Base-by-base conservation (phyloP, 92 coral and sea anemone genomes). In the Parazoanthus swiftii region DNA sequence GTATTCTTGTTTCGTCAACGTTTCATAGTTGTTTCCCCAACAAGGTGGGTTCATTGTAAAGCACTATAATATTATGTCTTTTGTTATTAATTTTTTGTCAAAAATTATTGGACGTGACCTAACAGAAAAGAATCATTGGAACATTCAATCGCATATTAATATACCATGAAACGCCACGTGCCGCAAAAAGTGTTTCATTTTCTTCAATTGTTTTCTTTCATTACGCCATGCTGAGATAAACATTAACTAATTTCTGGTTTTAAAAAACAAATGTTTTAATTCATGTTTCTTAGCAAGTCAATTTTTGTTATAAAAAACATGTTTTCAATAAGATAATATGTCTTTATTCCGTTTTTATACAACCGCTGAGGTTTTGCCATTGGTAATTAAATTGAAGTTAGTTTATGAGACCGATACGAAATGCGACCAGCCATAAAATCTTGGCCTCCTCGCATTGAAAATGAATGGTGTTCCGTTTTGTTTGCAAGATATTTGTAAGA, bases 91-190 rank as follows among this genome's bases (percentile, higher is more conserved):
- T 26, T 70, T 7, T 43, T 9, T 70, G 67, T 70, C 78, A 84
- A 70, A 38, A 84, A 66, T 21, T 8, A 26, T 16, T 84, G 11
- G 79, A 66, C 50, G 85, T 38, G 85, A 59, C 56, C 25, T 25
- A 37, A 25, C 56, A 35, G 68, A 81, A 56, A 81, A 13, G n/a
- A 25, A 4, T 68, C 36, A 44, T 84, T 71, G 43, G 66, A 71
- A 71, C 79, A 25, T 35, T 70, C 77, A 84, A 72, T 84, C 43
- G 77, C 79, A 84, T 84, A 84, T 84, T 84, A 84, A 84, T 84
- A 84, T 84, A 71, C 42, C 87, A 84, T 77, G 87, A 72, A 11
- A 25, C 77, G 79, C 87, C 87, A 84, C 87, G 87, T 84, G 87
- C 87, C 87, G 79, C 54, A 5, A 74, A 80, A 82, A 44, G 21